A percentile compares a stretch with the other conserved stretches of the same genome.
Evolutionary conservation across 2,888 invertebrate genomes (phyloP).

Genomic region (Apamea epomidion): DNA sequence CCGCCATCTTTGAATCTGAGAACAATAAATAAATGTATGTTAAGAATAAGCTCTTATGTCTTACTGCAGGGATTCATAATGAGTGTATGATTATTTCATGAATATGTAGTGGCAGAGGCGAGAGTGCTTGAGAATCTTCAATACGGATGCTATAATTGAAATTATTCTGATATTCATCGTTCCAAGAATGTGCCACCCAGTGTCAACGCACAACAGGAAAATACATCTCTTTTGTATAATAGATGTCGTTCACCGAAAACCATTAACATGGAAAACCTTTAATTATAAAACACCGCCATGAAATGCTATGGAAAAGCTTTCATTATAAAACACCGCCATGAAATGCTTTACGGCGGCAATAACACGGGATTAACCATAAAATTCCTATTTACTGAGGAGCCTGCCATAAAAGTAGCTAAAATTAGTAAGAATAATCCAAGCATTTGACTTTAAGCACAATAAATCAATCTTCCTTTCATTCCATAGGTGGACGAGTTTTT

Average conservation of each 20-base stretch:
- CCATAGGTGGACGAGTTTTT: conserved; percentile 54
- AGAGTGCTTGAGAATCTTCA: conserved; percentile 27
- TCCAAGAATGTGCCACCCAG: background rate
- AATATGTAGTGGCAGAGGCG: conserved; percentile 26
- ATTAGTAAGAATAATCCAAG: conserved; percentile 49
- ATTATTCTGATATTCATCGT: conserved; percentile 4
- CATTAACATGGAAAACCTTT: conserved; percentile 30
- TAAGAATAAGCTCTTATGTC: conserved; percentile 42
- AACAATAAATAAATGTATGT: conserved; percentile 73
- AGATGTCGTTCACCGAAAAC: conserved; percentile 24
- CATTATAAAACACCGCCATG: conserved; percentile 19
- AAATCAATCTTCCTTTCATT: conserved; percentile 49
- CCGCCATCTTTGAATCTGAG: conserved; percentile 84
- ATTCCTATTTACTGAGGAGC: conserved; percentile 26
- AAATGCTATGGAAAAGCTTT: conserved; percentile 31
- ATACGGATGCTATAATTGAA: background rate
- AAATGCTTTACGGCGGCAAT: conserved; percentile 56
- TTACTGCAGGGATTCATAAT: conserved; percentile 27
- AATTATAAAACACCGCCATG: conserved; percentile 19
- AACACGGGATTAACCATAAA: conserved; percentile 69
- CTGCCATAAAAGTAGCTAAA: conserved; percentile 47
- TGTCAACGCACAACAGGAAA: background rate
- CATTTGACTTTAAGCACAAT: conserved; percentile 39
- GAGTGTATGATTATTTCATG: conserved; percentile 42
- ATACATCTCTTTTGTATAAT: conserved; percentile 11